Evolutionary conservation across 2,888 invertebrate genomes (phyloP), one percentile per base, ranked within the genome.

Genomic region (Drosophila borborema): DNA sequence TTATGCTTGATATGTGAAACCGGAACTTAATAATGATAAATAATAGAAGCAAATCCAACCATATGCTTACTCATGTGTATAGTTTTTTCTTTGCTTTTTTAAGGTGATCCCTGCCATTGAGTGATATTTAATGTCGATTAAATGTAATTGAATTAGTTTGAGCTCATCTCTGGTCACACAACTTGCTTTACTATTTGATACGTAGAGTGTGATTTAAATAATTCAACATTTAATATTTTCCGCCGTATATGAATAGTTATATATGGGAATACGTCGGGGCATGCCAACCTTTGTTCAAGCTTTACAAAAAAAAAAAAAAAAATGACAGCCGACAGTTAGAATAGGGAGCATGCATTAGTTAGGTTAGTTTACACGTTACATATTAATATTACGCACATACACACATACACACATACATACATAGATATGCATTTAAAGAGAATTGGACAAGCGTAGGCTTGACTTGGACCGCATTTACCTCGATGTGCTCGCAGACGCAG

Each of bases 401-500:
- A 40, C 9, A 72, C 12, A 69, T 16, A 34, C 55, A 53, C 5
- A 28, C 8, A 58, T 7, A 51, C 10, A 58, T 6, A 65, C 14
- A 59, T 18, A 18, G 0, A 0, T 31, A 16, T 14, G 41, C 1
- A 55, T 3, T 34, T 6, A 38, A 16, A 38, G 14, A 38, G 1
- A 23, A 58, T 20, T 61, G 53, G 53, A 23, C n/a, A 41, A 31
- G 31, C 48, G 31, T 40, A 34, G n/a, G 51, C 41, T 49, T 16
- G 41, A 9, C 28, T 67, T 34, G 18, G 14, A 43, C 48, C 54
- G n/a, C 38, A 76, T 77, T 92, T 93, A 93, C 93, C 93, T 93
- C 93, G 79, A 93, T 91, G 72, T 93, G 93, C 71, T 93, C 93
- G 80, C 93, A 93, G 62, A 93, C 85, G 83, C 93, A 93, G 75